Evolutionary conservation across 2,113 vertebrate species (phyloP).

Genomic region (Eurystomus gularis): DNA sequence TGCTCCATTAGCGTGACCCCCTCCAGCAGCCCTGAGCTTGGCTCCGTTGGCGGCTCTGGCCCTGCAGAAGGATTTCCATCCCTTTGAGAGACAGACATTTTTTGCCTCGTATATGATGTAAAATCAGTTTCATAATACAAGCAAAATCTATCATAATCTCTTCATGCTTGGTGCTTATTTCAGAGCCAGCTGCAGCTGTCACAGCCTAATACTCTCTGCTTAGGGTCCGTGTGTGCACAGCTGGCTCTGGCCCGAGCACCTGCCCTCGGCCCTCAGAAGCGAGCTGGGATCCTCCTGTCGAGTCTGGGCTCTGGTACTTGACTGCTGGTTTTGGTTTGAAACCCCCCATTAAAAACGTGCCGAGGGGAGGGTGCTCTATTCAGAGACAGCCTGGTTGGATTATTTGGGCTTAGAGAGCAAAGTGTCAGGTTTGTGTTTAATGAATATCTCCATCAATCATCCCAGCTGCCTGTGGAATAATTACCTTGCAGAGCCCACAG

Average conservation of each 20-base stretch:
- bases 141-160: constrained; percentile 74
- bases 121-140: constrained; percentile 73
- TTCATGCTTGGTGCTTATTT: constrained; percentile 59
- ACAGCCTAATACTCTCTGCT: constrained; percentile 59
- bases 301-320: background rate
- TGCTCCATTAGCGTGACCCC: background rate
- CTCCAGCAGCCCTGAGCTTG: background rate
- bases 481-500: constrained; percentile 37
- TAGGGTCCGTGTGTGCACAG: constrained; percentile 68
- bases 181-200: constrained; percentile 73
- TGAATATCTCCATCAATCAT: constrained; percentile 67
- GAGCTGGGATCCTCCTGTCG: background rate
- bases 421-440: constrained; percentile 58
- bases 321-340: constrained; percentile 46
- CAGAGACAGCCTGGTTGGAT: constrained; percentile 70
- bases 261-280: constrained; percentile 52
- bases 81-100: constrained; percentile 33
- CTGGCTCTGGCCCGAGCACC: constrained; percentile 67
- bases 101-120: constrained; percentile 50
- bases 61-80: constrained; percentile 15
- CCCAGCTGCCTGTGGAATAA: background rate
- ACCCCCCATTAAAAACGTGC: constrained; percentile 5
- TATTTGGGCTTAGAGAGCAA: constrained; percentile 70
- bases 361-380: constrained; percentile 21
- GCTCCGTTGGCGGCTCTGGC: background rate